phyloP scores from a whole-genome alignment of 2,113 vertebrate genomes.

The Pongo abelii region DNA sequence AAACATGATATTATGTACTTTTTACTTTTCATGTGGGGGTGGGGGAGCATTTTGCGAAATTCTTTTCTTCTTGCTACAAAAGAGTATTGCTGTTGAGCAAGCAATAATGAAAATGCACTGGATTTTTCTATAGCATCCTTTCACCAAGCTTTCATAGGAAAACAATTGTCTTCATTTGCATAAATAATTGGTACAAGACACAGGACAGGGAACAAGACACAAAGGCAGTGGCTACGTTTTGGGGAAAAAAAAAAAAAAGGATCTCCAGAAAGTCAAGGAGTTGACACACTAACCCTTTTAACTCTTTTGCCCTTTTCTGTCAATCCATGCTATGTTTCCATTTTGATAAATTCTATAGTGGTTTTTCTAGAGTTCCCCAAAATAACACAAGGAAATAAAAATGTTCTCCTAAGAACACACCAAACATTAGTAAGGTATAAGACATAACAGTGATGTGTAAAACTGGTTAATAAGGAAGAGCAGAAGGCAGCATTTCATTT shows the following conservation, averaged over 20 bases:
- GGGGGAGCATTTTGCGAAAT: slow-evolving; percentile 75
- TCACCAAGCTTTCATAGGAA: slow-evolving; percentile 67
- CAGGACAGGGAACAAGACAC: not conserved
- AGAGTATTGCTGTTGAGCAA: slow-evolving; percentile 80
- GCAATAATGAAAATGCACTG: slow-evolving; percentile 75
- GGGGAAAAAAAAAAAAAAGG: not conserved
- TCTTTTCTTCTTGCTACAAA: slow-evolving; percentile 83
- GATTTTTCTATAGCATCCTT: slow-evolving; percentile 69
- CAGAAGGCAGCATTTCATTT: not conserved
- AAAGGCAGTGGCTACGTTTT: slow-evolving; percentile 34
- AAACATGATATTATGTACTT: slow-evolving; percentile 83
- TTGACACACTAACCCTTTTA: not conserved
- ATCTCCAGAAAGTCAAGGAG: not conserved
- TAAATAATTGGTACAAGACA: slow-evolving; percentile 65
- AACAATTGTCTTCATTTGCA: slow-evolving; percentile 70
- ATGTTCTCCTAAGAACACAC: not conserved
- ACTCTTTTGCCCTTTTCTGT: not conserved
- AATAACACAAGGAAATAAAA: slow-evolving; percentile 5
- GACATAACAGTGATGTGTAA: not conserved
- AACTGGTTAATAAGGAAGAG: not conserved
- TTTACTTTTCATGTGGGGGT: slow-evolving; percentile 69
- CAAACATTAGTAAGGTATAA: not conserved
- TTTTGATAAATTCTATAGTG: not conserved
- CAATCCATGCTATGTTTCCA: not conserved
- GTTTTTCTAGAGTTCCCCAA: not conserved